Conservation (phyloP, 2,113 vertebrate species). For the Chloroceryle aenea region DNA sequence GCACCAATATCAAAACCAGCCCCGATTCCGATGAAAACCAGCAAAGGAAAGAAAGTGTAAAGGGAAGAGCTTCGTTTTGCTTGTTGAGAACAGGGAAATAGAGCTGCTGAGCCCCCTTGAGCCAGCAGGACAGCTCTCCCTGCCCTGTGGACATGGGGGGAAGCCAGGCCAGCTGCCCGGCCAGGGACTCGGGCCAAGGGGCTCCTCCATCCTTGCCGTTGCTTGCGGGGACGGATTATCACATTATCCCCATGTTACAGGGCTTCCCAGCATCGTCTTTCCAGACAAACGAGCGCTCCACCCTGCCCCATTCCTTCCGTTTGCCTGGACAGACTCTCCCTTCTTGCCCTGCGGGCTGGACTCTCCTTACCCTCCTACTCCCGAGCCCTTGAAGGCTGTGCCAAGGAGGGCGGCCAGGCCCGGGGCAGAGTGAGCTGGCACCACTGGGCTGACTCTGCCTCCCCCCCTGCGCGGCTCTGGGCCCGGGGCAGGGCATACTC, state of each 20-base stretch:
- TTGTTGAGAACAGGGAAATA: not conserved
- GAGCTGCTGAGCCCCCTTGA: not conserved
- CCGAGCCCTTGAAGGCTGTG: not conserved
- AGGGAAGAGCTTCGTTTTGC: not conserved
- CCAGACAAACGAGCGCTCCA: not conserved
- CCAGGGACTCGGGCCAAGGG: not conserved
- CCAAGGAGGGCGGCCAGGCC: not conserved
- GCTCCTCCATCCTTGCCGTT: not conserved
- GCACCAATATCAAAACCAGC: constrained; percentile 53
- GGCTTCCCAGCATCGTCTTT: not conserved
- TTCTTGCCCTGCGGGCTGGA: not conserved
- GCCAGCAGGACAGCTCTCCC: not conserved
- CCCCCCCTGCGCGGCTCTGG: not conserved
- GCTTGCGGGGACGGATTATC: not conserved
- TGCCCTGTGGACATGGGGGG: not conserved
- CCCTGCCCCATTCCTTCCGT: not conserved
- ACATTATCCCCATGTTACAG: not conserved
- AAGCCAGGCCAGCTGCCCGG: not conserved
- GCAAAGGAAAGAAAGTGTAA: not conserved
- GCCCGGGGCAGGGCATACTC: not conserved
- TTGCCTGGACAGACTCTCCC: constrained; percentile 21
- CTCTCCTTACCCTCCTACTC: not conserved
- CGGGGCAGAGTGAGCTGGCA: not conserved
- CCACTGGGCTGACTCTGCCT: not conserved
- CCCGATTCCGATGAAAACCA: constrained; percentile 41